Percentiles rank a stretch among this genome's conserved stretches.
Conservation (phyloP, 2,797 vertebrate species). For the Delichon dasypus region DNA sequence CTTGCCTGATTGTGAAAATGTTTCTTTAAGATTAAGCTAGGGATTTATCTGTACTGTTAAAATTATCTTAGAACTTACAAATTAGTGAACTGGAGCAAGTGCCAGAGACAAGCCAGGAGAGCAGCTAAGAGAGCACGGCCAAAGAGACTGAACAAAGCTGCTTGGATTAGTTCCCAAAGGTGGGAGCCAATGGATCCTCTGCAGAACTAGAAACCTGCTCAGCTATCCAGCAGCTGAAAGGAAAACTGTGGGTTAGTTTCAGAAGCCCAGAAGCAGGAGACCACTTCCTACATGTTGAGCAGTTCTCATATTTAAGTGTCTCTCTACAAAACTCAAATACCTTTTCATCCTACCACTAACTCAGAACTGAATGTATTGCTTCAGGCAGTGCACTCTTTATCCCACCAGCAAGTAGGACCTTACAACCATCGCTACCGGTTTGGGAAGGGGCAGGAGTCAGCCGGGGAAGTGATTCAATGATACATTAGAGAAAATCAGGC, state of each 20-base stretch:
- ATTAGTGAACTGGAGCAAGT: slow-evolving; percentile 58
- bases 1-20: neutral
- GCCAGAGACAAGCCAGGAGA: slow-evolving; percentile 59
- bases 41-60: neutral
- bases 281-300: neutral
- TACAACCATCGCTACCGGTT: neutral
- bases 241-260: slow-evolving; percentile 40
- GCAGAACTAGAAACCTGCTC: slow-evolving; percentile 31
- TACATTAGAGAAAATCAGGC: slow-evolving; percentile 18
- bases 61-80: slow-evolving; percentile 8
- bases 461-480: neutral
- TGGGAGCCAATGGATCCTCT: slow-evolving; percentile 26
- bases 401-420: neutral
- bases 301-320: neutral
- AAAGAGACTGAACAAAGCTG: slow-evolving; percentile 55
- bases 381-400: neutral
- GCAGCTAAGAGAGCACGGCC: slow-evolving; percentile 49
- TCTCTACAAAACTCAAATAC: neutral
- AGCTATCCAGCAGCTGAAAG: slow-evolving; percentile 48
- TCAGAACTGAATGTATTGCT: neutral
- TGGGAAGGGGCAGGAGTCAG: neutral
- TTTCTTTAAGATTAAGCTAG: neutral
- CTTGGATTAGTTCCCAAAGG: slow-evolving; percentile 45
- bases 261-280: slow-evolving; percentile 51
- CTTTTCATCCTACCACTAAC: neutral